Percentiles rank a stretch among this genome's conserved stretches.
Evolutionary conservation across 2,797 vertebrate species (phyloP).

Genomic region (Jordanella pulchra): DNA sequence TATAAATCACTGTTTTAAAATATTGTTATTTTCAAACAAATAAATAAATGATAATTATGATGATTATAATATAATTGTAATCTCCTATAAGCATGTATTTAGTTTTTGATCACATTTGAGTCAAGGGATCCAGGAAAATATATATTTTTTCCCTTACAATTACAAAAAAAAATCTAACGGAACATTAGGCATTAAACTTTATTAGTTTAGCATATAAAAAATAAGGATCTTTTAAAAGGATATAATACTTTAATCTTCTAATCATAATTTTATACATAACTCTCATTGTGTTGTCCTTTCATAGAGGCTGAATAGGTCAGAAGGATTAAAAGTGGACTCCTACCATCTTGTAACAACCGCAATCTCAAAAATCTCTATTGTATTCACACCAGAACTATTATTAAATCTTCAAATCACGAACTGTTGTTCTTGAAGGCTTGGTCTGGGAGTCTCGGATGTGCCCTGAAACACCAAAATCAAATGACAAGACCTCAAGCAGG

Average conservation of each 20-base stretch:
- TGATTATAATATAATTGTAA: not conserved
- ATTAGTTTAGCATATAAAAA: not conserved
- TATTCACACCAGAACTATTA: not conserved
- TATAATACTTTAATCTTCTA: not conserved
- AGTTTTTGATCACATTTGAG: not conserved
- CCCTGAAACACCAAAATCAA: not conserved
- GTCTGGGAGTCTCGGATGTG: not conserved
- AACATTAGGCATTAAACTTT: too few relatives aligned
- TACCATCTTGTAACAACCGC: not conserved
- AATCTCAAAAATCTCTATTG: not conserved
- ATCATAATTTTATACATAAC: not conserved
- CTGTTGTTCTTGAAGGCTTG: not conserved
- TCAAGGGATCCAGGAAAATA: not conserved
- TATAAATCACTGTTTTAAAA: not conserved
- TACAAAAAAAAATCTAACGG: not conserved
- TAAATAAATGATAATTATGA: not conserved
- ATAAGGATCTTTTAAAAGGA: not conserved
- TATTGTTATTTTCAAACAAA: not conserved
- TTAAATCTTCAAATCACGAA: not conserved
- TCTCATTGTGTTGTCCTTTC: not conserved
- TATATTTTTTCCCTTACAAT: not conserved
- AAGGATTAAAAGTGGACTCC: not conserved
- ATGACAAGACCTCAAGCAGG: not conserved
- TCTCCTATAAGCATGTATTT: not conserved
- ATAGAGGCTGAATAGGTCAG: not conserved